These are phyloP conservation scores for Serranus cabrilla DNA, from an alignment of 2,797 vertebrate genomes.

Conservation along the genomic window DNA sequence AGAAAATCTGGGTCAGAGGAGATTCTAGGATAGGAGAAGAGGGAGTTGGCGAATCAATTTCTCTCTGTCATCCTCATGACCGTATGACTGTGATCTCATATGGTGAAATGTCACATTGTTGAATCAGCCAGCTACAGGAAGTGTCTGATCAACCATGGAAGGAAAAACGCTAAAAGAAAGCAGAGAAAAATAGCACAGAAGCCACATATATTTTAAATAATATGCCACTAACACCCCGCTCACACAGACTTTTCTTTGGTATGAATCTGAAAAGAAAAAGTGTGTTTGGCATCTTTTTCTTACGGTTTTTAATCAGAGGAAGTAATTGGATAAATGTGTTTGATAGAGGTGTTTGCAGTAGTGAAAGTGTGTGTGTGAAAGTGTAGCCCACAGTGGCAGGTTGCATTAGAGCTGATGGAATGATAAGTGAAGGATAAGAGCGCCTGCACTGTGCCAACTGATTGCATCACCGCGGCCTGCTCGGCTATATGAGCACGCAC, in stretches of 20 bases:
- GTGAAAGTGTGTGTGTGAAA: slow-evolving; percentile 22
- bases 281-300: neutral
- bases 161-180: neutral
- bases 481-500: slow-evolving; percentile 30
- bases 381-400: slow-evolving; percentile 37
- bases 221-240: neutral
- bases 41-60: slow-evolving; percentile 11
- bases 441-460: slow-evolving; percentile 48
- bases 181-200: neutral
- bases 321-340: slow-evolving; percentile 19
- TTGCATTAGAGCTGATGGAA: slow-evolving; percentile 66
- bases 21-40: slow-evolving; percentile 18
- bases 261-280: neutral
- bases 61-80: slow-evolving; percentile 32
- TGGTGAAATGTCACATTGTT: slow-evolving; percentile 30
- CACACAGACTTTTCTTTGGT: neutral
- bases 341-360: slow-evolving; percentile 14
- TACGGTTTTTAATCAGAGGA: neutral
- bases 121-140: slow-evolving; percentile 11
- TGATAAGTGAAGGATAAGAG: slow-evolving; percentile 42
- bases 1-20: slow-evolving; percentile 61
- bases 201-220: neutral
- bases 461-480: slow-evolving; percentile 62
- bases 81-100: slow-evolving; percentile 29
- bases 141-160: slow-evolving; percentile 5